Evolutionary conservation across 2,888 invertebrate species (phyloP), one percentile per base, ranked within the genome.

Genomic region (Lingula anatina): DNA sequence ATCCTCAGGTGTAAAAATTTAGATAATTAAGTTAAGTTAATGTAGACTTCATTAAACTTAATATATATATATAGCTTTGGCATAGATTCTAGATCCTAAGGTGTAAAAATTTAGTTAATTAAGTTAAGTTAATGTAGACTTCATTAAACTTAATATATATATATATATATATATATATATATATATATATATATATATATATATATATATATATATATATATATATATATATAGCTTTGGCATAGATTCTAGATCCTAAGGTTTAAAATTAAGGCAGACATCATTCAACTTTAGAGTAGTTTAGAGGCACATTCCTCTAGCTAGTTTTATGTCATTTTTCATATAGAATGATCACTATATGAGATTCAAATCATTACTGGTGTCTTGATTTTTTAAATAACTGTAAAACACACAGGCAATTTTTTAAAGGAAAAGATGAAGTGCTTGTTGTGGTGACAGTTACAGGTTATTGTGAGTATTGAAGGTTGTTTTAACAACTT

Each of bases 81-180:
- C 4, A 5, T 5, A 21, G 23, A 21, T 5, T 38, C 5, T 38
- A 38, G 20, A 38, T 38, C 20, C 23, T 5, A 21, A 38, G 20
- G 23, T 38, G 23, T 38, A 9, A 21, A 7, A 21, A 38, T 38
- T 5, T 38, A 38, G 20, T 21, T 38, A 38, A 21, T 7, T 38
- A 38, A 21, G 23, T 38, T 5, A 21, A 38, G 20, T 21, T 38
- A 12, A 21, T 21, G 20, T 5, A 21, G 23, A 21, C 20, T 38
- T 5, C 23, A 38, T 38, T 21, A 21, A 38, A 21, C 5, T 38
- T 5, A 21, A 38, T 38, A 2, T 38, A 38, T 9, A 38, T 38
- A 38, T 38, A 38, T 38, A 15, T 38, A 38, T 38, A 2, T 38
- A 38, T 38, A 9, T 38, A 38, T 38, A 38, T 38, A 38, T 38